Base-by-base conservation (phyloP, 2,797 vertebrate genomes). In the Arnoldichthys spilopterus region DNA sequence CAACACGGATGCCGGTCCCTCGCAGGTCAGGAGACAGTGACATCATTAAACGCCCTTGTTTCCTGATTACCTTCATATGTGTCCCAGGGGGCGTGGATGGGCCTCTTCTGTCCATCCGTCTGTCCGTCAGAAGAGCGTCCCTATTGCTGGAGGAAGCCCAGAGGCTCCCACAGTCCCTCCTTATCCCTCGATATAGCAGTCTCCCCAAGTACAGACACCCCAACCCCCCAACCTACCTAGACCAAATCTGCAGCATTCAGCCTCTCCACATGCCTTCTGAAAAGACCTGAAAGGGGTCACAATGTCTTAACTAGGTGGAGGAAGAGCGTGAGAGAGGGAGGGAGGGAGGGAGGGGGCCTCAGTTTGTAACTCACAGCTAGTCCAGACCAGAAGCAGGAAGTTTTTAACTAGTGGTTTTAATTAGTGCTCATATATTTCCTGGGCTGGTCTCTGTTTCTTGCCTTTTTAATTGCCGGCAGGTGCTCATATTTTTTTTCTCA, bases 341-440 rank as follows among this genome's bases (percentile, higher is more conserved):
- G 75, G 84, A 77, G 85, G 76, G 82, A 74, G 84, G 87, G 72
- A 72, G 82, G 74, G 86, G 88, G 77, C 84, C 87, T 85, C 91
- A 89, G 92, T 94, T 93, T 93, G 92, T 74, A 91, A 91, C 89
- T 92, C 76, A 89, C 94, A 93, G 93, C 93, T 93, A 92, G 90
- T 92, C 85, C 84, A 89, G 93, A 88, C 85, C 93, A 94, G 90
- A 94, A 95, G 94, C 96, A 98, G 96, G 98, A 99, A 97, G 96
- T 97, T 96, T 98, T 97, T 97, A 98, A 98, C 94, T 96, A 95
- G 94, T 96, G 95, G 90, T 95, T 97, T 97, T 98, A 97, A 99
- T 98, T 98, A 97, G 95, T 95, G 92, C 94, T 94, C 93, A 93
- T 97, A 96, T 96, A 96, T 96, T 98, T 98, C 97, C 97, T 96